A percentile compares a stretch with the other conserved stretches of the same genome.
Evolutionary conservation across 2,888 invertebrate genomes (phyloP).

Genomic region (Rhagonycha lutea): DNA sequence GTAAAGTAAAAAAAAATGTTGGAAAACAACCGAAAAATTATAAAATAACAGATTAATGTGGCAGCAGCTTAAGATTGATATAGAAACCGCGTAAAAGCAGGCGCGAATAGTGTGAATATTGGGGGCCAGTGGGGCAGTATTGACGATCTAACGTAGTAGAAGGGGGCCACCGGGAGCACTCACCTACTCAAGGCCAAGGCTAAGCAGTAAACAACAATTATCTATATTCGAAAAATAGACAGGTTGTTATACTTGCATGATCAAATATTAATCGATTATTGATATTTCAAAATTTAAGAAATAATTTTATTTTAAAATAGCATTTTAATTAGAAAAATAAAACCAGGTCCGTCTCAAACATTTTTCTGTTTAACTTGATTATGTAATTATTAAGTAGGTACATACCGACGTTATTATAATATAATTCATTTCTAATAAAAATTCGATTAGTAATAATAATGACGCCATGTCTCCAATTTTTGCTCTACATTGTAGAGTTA

Average conservation of each 20-base stretch:
- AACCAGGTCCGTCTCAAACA: neutral
- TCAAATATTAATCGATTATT: conserved; percentile 4
- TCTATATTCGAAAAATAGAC: conserved; percentile 29
- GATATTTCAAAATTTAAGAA: neutral
- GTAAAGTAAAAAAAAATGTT: neutral
- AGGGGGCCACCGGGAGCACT: conserved; percentile 42
- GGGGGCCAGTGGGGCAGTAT: conserved; percentile 48
- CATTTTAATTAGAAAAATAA: neutral
- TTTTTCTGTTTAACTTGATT: neutral
- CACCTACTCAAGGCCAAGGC: conserved; percentile 51
- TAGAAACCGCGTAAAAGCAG: conserved; percentile 31
- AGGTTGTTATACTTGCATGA: conserved; percentile 11
- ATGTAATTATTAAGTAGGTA: no score
- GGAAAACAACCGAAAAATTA: neutral
- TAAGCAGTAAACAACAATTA: conserved; percentile 45
- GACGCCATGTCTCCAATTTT: no score
- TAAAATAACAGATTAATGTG: conserved; percentile 27
- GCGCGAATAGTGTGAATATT: conserved; percentile 35
- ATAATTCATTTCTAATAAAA: no score
- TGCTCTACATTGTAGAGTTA: no score
- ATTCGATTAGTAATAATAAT: no score
- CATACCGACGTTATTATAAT: no score
- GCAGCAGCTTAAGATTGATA: conserved; percentile 30
- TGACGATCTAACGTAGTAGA: conserved; percentile 41
- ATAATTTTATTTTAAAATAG: neutral